Conservation (phyloP, 2,888 invertebrate genomes). For the Pachydiplax longipennis region DNA sequence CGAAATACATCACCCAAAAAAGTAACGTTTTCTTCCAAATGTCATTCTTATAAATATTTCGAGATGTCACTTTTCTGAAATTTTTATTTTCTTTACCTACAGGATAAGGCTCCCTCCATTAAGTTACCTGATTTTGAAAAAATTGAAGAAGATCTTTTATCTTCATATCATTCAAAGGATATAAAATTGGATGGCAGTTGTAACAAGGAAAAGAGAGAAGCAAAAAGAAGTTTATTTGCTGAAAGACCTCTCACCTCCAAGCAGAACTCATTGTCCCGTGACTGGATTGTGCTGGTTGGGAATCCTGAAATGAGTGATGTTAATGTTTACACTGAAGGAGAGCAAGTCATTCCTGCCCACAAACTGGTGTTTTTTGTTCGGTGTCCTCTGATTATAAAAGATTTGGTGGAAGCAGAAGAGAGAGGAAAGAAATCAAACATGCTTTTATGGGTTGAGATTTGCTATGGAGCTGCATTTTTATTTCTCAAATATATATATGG, state of each 20-base stretch:
- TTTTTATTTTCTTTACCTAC: background rate
- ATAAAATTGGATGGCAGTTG: background rate
- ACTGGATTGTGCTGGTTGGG: constrained; percentile 58
- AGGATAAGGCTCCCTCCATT: background rate
- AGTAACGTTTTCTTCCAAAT: constrained; percentile 45
- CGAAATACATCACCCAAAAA: constrained; percentile 48
- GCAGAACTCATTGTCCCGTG: constrained; percentile 46
- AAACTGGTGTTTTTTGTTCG: constrained; percentile 60
- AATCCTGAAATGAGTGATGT: constrained; percentile 60
- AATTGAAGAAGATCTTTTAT: background rate
- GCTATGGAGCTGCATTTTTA: constrained; percentile 55
- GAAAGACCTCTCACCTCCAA: background rate
- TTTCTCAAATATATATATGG: constrained; percentile 60
- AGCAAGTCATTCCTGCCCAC: constrained; percentile 59
- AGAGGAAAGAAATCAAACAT: constrained; percentile 48
- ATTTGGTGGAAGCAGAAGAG: constrained; percentile 52
- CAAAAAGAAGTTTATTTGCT: background rate
- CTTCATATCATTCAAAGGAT: background rate
- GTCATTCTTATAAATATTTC: no score
- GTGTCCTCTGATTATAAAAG: constrained; percentile 59
- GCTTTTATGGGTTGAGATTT: constrained; percentile 54
- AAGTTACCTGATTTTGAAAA: background rate
- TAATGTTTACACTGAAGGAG: constrained; percentile 57
- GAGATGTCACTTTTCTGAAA: background rate
- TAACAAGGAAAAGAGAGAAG: background rate